Percentiles rank a stretch among this genome's conserved stretches.
Conservation (phyloP, 2,888 invertebrate species). For the Lasioglossum oenotherae region DNA sequence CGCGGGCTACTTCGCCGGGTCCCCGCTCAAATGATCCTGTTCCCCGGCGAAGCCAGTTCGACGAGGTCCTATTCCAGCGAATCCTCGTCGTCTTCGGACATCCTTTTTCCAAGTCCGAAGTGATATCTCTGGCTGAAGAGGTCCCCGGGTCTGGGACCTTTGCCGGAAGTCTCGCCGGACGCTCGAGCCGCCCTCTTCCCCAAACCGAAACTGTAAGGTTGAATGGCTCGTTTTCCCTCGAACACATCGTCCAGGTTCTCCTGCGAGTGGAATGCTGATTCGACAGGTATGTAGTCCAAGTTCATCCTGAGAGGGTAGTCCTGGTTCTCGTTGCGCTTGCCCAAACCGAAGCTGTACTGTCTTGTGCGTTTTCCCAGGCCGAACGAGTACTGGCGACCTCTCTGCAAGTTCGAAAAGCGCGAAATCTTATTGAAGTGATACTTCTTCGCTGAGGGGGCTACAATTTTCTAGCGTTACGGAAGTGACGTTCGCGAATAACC, state of each 20-base stretch:
- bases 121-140: slow-evolving; percentile 67
- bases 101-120: slow-evolving; percentile 77
- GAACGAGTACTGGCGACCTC: slow-evolving; percentile 89
- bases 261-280: slow-evolving; percentile 81
- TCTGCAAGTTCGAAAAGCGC: slow-evolving; percentile 77
- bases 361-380: slow-evolving; percentile 89
- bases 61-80: slow-evolving; percentile 58
- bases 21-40: not conserved
- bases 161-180: slow-evolving; percentile 45
- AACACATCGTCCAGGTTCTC: slow-evolving; percentile 83
- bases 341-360: slow-evolving; percentile 86
- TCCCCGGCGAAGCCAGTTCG: slow-evolving; percentile 16
- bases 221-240: slow-evolving; percentile 86
- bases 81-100: slow-evolving; percentile 67
- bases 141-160: slow-evolving; percentile 67
- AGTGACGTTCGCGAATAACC: too few species aligned
- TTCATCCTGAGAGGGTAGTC: slow-evolving; percentile 47
- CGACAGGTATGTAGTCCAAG: slow-evolving; percentile 73
- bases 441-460: too few species aligned
- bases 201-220: slow-evolving; percentile 86
- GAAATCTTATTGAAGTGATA: too few species aligned
- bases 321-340: slow-evolving; percentile 83
- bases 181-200: slow-evolving; percentile 85
- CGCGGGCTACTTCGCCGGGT: slow-evolving; percentile 1
- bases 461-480: too few species aligned